These are phyloP conservation scores for Isaurus tuberculatus DNA, from an alignment of 92 coral and sea anemone genomes.

Conservation along the genomic window DNA sequence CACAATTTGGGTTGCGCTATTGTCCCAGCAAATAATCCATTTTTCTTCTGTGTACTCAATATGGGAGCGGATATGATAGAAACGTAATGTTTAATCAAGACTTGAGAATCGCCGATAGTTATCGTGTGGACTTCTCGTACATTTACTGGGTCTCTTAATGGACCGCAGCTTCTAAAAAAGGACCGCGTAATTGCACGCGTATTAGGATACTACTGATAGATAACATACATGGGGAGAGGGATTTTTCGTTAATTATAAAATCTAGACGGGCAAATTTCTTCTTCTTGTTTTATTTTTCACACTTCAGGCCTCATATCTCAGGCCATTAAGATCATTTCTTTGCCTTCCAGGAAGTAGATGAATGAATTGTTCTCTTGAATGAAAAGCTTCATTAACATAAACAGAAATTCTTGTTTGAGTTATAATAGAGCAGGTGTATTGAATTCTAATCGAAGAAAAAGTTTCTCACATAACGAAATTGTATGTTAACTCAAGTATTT, in stretches of 20 bases:
- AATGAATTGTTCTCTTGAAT: constrained; percentile 45
- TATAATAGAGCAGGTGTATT: constrained; percentile 71
- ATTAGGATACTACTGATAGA: constrained; percentile 22
- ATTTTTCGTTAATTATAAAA: neutral
- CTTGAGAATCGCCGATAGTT: constrained; percentile 23
- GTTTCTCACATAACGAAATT: constrained; percentile 61
- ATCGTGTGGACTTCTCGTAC: constrained; percentile 22
- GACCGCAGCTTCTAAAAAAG: neutral
- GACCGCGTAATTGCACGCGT: neutral
- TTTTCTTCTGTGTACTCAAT: constrained; percentile 36
- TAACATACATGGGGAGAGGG: neutral
- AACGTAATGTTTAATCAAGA: constrained; percentile 45
- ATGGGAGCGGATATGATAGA: constrained; percentile 33
- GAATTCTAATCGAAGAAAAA: constrained; percentile 55
- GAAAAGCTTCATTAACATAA: constrained; percentile 54
- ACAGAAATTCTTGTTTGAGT: constrained; percentile 56
- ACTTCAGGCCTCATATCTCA: constrained; percentile 30
- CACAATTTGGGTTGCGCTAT: constrained; percentile 60
- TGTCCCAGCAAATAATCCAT: constrained; percentile 71
- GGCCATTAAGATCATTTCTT: constrained; percentile 41
- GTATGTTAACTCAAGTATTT: neutral
- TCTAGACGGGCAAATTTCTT: neutral
- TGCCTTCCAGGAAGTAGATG: constrained; percentile 70
- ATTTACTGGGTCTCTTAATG: constrained; percentile 26
- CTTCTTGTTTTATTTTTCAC: neutral